Percentiles rank a stretch among this genome's conserved stretches.
Evolutionary conservation across 2,113 vertebrate genomes (phyloP).

Genomic region (Thryonomys swinderianus): DNA sequence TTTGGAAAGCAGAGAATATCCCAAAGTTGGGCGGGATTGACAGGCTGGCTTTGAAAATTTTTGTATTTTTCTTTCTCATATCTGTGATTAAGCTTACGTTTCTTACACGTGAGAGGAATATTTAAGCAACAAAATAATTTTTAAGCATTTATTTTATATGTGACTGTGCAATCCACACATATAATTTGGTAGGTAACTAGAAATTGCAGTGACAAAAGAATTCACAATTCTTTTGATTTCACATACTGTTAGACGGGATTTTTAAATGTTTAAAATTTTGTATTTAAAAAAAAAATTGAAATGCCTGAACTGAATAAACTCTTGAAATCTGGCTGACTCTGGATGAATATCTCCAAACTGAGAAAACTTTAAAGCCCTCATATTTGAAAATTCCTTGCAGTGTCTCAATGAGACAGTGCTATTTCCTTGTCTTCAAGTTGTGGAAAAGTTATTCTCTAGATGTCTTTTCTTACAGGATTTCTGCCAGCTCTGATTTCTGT

Average conservation of each 20-base stretch:
- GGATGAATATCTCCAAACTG: neutral
- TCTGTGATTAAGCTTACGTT: neutral
- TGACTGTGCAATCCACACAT: neutral
- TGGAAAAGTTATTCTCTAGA: neutral
- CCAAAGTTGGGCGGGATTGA: neutral
- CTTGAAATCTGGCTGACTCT: constrained; percentile 13
- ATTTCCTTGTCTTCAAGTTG: neutral
- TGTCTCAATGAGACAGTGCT: neutral
- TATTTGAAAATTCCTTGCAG: neutral
- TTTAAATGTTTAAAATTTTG: neutral
- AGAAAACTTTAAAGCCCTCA: neutral
- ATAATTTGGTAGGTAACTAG: neutral
- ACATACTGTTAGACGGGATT: neutral
- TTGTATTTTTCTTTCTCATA: constrained; percentile 14
- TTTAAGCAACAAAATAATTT: neutral
- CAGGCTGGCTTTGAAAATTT: neutral
- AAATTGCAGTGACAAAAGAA: neutral
- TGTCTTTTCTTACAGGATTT: neutral
- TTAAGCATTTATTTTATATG: neutral
- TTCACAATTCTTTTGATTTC: constrained; percentile 14
- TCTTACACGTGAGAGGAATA: neutral
- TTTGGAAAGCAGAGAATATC: neutral
- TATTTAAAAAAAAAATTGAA: neutral
- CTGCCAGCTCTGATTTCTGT: neutral
- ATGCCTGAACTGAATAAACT: neutral